phyloP scores from a whole-genome alignment of 2,888 invertebrate genomes.

The Rhamnusium bicolor region DNA sequence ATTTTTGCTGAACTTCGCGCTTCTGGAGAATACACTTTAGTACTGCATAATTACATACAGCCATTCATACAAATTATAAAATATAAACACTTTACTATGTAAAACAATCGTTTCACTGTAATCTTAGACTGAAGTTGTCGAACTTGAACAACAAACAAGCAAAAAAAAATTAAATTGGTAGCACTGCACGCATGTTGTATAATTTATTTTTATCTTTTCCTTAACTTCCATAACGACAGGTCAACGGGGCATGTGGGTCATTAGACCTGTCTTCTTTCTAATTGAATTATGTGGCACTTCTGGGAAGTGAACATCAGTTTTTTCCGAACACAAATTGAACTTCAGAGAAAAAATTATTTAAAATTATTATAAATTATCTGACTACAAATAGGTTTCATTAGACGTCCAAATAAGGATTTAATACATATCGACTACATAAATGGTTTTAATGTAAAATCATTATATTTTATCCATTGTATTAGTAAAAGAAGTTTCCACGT shows the following conservation, averaged over 20 bases:
- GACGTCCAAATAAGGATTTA: no score
- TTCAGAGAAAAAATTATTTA: neutral
- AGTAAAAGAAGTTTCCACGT: no score
- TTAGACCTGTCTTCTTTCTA: conserved; percentile 6
- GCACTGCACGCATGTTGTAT: neutral
- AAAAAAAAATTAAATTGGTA: conserved; percentile 3
- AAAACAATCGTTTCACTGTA: neutral
- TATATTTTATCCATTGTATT: no score
- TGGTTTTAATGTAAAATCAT: no score
- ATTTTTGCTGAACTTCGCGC: no score
- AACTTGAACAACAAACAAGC: no score
- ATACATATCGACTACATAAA: no score
- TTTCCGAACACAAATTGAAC: neutral
- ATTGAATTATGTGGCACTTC: neutral
- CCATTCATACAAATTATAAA: neutral
- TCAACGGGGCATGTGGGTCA: conserved; percentile 11
- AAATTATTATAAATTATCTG: no score
- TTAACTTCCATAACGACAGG: conserved; percentile 8
- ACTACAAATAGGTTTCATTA: no score
- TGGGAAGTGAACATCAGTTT: neutral
- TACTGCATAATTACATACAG: neutral
- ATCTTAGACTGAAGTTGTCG: neutral
- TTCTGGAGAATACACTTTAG: no score
- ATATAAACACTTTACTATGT: neutral
- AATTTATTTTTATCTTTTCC: neutral